Evolutionary conservation across 2,888 invertebrate genomes (phyloP).

Genomic region (Campaea margaritaria): DNA sequence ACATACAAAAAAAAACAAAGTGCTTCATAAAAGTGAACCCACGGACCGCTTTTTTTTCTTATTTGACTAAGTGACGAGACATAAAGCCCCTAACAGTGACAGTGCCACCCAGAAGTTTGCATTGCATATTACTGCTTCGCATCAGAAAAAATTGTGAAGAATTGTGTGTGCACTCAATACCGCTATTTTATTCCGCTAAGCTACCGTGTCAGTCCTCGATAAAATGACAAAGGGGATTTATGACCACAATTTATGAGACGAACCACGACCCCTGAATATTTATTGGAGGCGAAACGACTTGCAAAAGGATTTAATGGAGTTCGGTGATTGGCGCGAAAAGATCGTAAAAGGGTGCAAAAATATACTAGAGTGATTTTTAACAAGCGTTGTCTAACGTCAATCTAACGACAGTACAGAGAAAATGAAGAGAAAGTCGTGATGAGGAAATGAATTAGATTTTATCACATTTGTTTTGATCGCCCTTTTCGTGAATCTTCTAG

Average conservation of each 20-base stretch:
- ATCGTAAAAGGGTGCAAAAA: slow-evolving; percentile 13
- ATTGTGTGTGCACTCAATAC: neutral
- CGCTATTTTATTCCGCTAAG: slow-evolving; percentile 1
- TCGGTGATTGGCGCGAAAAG: slow-evolving; percentile 18
- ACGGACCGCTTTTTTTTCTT: no score
- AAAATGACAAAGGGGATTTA: slow-evolving; percentile 29
- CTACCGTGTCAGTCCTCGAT: slow-evolving; percentile 10
- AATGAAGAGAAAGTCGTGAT: no score
- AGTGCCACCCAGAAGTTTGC: no score
- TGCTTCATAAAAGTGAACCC: no score
- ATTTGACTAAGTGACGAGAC: no score
- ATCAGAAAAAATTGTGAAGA: neutral
- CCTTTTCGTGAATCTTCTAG: no score
- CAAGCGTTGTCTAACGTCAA: neutral
- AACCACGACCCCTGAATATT: slow-evolving; percentile 28
- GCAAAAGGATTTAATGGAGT: slow-evolving; percentile 24
- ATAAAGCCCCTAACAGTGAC: no score
- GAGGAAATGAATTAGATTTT: no score
- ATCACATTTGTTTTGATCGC: no score
- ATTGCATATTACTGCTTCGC: no score
- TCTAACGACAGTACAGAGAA: neutral
- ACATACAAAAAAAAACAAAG: no score
- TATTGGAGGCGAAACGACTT: slow-evolving; percentile 27
- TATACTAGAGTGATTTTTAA: slow-evolving; percentile 10
- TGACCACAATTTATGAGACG: slow-evolving; percentile 23